A percentile compares a stretch with the other conserved stretches of the same genome.
Evolutionary conservation across 1,140 invertebrate species (phyloP).

Genomic region (Drosophila mojavensis): DNA sequence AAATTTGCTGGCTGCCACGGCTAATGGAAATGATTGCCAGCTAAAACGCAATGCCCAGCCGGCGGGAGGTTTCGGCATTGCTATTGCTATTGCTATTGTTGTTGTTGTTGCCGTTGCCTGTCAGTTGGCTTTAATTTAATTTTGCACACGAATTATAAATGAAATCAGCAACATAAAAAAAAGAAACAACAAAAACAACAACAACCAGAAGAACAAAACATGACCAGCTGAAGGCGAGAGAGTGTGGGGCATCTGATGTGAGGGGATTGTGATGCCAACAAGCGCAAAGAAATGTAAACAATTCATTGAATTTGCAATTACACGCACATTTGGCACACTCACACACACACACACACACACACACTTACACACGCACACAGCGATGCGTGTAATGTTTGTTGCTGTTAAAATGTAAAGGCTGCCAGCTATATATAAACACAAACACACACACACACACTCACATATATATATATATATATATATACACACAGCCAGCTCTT

Average conservation of each 20-base stretch:
- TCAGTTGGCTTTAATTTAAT: conserved; percentile 82
- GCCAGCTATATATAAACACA: conserved; percentile 11
- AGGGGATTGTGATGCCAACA: conserved; percentile 61
- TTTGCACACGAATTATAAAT: conserved; percentile 83
- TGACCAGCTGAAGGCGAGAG: conserved; percentile 48
- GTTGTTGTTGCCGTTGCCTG: conserved; percentile 47
- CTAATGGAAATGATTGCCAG: conserved; percentile 82
- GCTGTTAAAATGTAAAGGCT: conserved; percentile 43
- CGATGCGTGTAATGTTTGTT: conserved; percentile 74
- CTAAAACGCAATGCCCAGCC: conserved; percentile 70
- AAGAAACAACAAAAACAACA: conserved; percentile 20
- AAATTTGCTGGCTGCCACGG: conserved; percentile 72
- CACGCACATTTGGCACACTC: conserved; percentile 79
- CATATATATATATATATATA: no score
- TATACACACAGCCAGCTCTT: conserved; percentile 18
- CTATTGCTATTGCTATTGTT: conserved; percentile 21
- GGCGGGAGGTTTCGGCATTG: conserved; percentile 32
- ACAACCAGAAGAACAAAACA: conserved; percentile 53
- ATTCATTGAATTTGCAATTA: conserved; percentile 83
- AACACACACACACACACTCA: background rate
- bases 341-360: conserved; percentile 24
- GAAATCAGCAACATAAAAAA: conserved; percentile 65
- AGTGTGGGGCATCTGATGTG: background rate
- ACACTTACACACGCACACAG: conserved; percentile 14
- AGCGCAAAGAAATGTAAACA: conserved; percentile 83